Evolutionary conservation across 2,888 invertebrate genomes (phyloP).

Genomic region (Archips xylosteana): DNA sequence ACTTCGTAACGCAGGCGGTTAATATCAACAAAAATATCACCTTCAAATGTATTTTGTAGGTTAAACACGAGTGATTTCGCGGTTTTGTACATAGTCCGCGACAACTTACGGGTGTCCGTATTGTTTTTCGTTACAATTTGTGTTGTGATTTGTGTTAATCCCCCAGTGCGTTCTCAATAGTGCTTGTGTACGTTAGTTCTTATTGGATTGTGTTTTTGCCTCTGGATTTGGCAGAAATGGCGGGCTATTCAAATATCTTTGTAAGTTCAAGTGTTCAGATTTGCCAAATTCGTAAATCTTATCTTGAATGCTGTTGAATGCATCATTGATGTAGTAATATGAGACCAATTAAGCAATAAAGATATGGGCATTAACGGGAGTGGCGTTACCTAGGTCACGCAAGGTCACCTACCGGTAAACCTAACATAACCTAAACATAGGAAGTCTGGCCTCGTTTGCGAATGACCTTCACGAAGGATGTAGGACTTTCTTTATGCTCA

Average conservation of each 20-base stretch:
- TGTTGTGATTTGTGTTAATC: slow-evolving; percentile 57
- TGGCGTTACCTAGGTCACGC: slow-evolving; percentile 75
- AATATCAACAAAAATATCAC: slow-evolving; percentile 86
- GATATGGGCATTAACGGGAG: slow-evolving; percentile 39
- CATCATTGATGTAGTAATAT: neutral
- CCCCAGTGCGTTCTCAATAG: slow-evolving; percentile 45
- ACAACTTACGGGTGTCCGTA: slow-evolving; percentile 58
- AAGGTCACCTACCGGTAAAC: slow-evolving; percentile 82
- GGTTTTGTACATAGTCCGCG: slow-evolving; percentile 75
- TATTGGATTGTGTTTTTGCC: slow-evolving; percentile 45
- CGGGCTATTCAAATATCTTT: slow-evolving; percentile 64
- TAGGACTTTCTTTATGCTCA: slow-evolving; percentile 38
- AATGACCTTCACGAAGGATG: slow-evolving; percentile 69
- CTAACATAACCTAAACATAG: slow-evolving; percentile 73
- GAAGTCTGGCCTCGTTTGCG: slow-evolving; percentile 71
- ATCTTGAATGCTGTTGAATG: neutral
- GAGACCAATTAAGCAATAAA: neutral
- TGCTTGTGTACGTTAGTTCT: slow-evolving; percentile 51
- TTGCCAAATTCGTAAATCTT: neutral
- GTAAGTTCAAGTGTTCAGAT: slow-evolving; percentile 44
- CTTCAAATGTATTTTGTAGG: slow-evolving; percentile 85
- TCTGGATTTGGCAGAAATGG: slow-evolving; percentile 56
- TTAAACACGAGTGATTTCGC: slow-evolving; percentile 82
- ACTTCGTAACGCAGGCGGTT: slow-evolving; percentile 58
- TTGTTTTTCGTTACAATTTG: slow-evolving; percentile 52